phyloP scores from a whole-genome alignment of 1,140 invertebrate species.

The Penaeus japonicus region DNA sequence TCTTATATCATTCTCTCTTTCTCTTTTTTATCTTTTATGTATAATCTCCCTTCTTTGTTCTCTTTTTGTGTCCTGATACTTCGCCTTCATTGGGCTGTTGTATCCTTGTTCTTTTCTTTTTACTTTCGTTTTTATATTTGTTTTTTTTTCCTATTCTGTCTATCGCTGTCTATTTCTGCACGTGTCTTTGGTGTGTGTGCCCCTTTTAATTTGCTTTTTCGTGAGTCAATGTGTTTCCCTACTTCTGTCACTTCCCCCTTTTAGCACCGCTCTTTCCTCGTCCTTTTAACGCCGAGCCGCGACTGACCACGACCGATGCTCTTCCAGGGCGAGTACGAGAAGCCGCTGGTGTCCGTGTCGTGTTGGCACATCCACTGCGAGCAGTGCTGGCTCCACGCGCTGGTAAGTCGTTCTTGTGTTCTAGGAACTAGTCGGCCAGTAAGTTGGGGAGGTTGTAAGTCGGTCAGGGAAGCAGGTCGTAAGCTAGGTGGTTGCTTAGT shows the following conservation, averaged over 20 bases:
- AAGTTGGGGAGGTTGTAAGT: background rate
- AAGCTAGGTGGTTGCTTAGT: no score
- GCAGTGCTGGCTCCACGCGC: conserved; percentile 89
- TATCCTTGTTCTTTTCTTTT: no score
- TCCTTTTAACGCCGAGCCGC: no score
- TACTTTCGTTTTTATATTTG: no score
- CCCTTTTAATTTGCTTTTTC: no score
- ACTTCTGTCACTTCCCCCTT: no score
- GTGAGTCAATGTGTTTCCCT: no score
- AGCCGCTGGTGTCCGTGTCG: conserved; percentile 91
- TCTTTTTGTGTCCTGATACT: background rate
- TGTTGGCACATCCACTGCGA: conserved; percentile 98
- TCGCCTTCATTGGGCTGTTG: no score
- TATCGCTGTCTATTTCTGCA: no score
- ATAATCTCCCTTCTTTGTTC: conserved; percentile 26
- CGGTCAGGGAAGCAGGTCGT: background rate
- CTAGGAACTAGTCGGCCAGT: background rate
- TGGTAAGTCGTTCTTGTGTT: conserved; percentile 65
- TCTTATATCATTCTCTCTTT: conserved; percentile 9
- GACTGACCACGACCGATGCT: background rate
- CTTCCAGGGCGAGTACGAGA: conserved; percentile 76
- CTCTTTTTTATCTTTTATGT: background rate
- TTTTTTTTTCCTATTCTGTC: no score
- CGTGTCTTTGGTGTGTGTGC: no score
- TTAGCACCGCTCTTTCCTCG: no score